Percentiles rank a stretch among this genome's conserved stretches.
Evolutionary conservation across 2,797 vertebrate genomes (phyloP).

Genomic region (Mus caroli): DNA sequence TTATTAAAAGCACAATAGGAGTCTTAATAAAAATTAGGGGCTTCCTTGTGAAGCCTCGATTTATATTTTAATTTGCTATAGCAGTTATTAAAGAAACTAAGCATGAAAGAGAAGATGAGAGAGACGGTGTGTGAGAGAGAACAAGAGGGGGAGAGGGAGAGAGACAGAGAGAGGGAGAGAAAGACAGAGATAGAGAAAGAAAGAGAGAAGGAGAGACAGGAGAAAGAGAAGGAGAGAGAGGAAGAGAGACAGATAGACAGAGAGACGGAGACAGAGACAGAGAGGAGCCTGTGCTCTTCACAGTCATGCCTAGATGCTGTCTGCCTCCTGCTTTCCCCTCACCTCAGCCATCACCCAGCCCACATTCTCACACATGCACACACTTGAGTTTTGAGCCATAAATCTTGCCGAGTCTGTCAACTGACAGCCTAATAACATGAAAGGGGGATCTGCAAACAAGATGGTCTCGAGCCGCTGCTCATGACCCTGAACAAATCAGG

Average conservation of each 20-base stretch:
- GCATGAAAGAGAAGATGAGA: constrained; percentile 21
- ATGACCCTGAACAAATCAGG: constrained; percentile 91
- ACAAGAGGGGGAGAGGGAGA: no score
- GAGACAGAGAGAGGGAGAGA: not conserved
- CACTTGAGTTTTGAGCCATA: constrained; percentile 85
- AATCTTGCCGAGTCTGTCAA: constrained; percentile 86
- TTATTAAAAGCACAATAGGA: not conserved
- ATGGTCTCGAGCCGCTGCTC: constrained; percentile 87
- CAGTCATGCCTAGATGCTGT: constrained; percentile 1
- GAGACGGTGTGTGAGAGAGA: not conserved
- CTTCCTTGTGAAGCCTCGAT: constrained; percentile 78
- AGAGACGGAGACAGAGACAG: no score
- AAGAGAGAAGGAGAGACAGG: no score
- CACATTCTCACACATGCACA: constrained; percentile 61
- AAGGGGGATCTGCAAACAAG: constrained; percentile 89
- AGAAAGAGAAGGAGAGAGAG: no score
- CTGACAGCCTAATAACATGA: constrained; percentile 89
- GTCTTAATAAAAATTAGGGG: constrained; percentile 64
- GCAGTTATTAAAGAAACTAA: constrained; percentile 58
- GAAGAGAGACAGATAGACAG: not conserved
- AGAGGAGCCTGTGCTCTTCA: not conserved
- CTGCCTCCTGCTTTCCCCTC: not conserved
- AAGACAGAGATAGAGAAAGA: not conserved
- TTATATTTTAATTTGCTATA: constrained; percentile 73
- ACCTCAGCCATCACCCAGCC: not conserved